Conservation (phyloP, 2,888 invertebrate species). For the Sinelater perroti region DNA sequence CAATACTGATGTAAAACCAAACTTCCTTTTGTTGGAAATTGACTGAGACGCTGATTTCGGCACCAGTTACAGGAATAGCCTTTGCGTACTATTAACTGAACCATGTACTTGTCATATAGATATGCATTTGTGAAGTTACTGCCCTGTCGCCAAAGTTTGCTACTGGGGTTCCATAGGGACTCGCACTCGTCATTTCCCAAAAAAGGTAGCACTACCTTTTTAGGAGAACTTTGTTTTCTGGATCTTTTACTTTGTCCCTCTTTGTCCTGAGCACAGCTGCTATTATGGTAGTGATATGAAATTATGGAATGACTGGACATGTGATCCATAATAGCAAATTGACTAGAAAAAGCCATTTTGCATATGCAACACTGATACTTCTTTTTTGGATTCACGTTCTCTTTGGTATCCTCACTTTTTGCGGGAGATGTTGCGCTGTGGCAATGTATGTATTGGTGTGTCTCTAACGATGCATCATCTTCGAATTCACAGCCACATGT, state of each 20-base stretch:
- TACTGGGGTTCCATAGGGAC: conserved; percentile 51
- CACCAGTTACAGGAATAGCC: conserved; percentile 57
- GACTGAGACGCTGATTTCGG: conserved; percentile 56
- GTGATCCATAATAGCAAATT: conserved; percentile 62
- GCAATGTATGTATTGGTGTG: conserved; percentile 61
- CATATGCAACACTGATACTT: conserved; percentile 63
- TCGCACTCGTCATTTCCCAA: conserved; percentile 55
- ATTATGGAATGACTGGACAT: conserved; percentile 61
- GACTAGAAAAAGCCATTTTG: conserved; percentile 59
- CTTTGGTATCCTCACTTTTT: conserved; percentile 58
- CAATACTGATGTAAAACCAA: conserved; percentile 63
- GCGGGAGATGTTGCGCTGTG: conserved; percentile 63
- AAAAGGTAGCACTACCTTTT: conserved; percentile 59
- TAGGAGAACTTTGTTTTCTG: conserved; percentile 64
- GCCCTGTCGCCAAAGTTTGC: conserved; percentile 50
- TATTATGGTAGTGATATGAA: conserved; percentile 51
- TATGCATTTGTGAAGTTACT: conserved; percentile 47
- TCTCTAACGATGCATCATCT: conserved; percentile 63
- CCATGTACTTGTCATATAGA: conserved; percentile 57
- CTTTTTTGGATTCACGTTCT: conserved; percentile 58
- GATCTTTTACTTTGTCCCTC: conserved; percentile 52
- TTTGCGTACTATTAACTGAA: conserved; percentile 54
- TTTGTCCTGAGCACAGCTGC: conserved; percentile 48
- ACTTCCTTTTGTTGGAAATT: conserved; percentile 61
- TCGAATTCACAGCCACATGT: conserved; percentile 66